These are phyloP conservation scores for Leucophenga varia DNA, from an alignment of 1,140 invertebrate species.

Conservation along the genomic window DNA sequence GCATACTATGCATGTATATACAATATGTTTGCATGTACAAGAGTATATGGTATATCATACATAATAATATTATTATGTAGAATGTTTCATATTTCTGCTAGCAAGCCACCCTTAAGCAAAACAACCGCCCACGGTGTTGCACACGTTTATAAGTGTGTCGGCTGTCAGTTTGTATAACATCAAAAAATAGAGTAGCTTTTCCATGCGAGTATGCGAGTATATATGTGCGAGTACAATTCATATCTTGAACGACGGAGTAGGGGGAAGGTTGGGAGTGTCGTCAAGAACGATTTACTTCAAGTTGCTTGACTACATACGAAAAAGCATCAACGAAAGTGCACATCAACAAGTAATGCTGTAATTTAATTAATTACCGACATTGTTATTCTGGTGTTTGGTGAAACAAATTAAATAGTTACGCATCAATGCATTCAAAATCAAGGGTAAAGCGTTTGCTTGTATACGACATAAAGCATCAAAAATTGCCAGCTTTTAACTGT, in stretches of 20 bases:
- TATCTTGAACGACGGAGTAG: background rate
- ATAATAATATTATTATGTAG: too few species aligned
- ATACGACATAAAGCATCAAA: too few species aligned
- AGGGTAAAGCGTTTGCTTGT: too few species aligned
- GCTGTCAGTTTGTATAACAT: conserved; percentile 47
- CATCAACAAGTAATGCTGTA: too few species aligned
- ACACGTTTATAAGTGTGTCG: conserved; percentile 40
- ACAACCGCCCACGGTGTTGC: conserved; percentile 19
- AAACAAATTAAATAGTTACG: conserved; percentile 46
- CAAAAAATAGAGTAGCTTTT: too few species aligned
- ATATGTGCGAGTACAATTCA: background rate
- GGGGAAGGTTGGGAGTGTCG: background rate
- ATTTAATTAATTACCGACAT: too few species aligned
- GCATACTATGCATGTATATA: too few species aligned
- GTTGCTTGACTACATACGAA: conserved; percentile 40
- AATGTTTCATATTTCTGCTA: too few species aligned
- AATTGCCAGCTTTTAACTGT: background rate
- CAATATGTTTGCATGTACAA: too few species aligned
- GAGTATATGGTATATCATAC: too few species aligned
- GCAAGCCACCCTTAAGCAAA: conserved; percentile 14
- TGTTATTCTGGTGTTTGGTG: too few species aligned
- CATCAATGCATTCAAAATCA: conserved; percentile 39
- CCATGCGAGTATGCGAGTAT: too few species aligned
- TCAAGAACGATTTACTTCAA: conserved; percentile 47
- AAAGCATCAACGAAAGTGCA: conserved; percentile 26